These are phyloP conservation scores for Trachythela sp. DNA, from an alignment of 64 coral and sea anemone species.

Conservation along the genomic window DNA sequence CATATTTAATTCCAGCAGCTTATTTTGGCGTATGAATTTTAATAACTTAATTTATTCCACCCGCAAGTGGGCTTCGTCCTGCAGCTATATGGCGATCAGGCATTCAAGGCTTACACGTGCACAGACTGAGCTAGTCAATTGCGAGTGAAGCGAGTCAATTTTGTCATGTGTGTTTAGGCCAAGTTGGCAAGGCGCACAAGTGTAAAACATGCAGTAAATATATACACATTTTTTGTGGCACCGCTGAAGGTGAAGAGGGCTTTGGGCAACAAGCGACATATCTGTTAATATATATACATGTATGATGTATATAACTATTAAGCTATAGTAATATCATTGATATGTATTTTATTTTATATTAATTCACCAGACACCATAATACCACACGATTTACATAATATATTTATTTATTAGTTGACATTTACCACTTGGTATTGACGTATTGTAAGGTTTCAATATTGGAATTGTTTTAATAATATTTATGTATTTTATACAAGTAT, in stretches of 20 bases:
- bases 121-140: not conserved
- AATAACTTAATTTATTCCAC: not conserved
- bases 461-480: too few species aligned
- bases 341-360: too few species aligned
- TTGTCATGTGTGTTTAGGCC: not conserved
- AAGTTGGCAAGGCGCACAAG: slow-evolving; percentile 8
- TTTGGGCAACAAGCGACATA: slow-evolving; percentile 13
- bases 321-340: too few species aligned
- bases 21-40: not conserved
- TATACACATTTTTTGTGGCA: slow-evolving; percentile 6
- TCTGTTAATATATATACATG: too few species aligned
- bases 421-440: too few species aligned
- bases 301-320: too few species aligned
- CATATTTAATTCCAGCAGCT: too few species aligned
- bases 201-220: slow-evolving; percentile 14
- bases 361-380: too few species aligned
- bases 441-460: too few species aligned
- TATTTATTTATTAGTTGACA: too few species aligned
- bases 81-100: not conserved
- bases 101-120: not conserved
- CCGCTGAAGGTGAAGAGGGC: slow-evolving; percentile 8
- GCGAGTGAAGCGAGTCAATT: not conserved
- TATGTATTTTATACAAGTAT: too few species aligned
- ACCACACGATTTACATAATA: too few species aligned
- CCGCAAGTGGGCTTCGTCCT: not conserved